Evolutionary conservation across 2,113 vertebrate genomes (phyloP).

Genomic region (Lutjanus erythropterus): DNA sequence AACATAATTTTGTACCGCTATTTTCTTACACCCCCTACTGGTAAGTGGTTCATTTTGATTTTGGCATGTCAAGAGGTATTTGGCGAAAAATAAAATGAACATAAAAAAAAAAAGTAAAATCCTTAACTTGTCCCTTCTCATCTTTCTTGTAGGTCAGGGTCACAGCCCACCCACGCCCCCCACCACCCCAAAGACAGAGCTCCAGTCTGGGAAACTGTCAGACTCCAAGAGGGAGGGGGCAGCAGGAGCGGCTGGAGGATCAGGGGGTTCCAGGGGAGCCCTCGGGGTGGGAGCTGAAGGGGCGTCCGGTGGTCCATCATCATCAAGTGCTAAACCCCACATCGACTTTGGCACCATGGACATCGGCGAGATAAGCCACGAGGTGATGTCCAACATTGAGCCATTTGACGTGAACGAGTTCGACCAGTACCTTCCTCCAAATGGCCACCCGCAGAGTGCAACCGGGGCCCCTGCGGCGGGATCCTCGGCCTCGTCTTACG

Average conservation of each 20-base stretch:
- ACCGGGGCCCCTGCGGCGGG: constrained; percentile 52
- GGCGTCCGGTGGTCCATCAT: constrained; percentile 73
- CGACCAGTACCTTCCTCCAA: constrained; percentile 97
- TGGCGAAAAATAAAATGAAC: background rate
- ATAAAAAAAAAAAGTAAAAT: background rate
- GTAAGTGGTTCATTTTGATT: constrained; percentile 76
- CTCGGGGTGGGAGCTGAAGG: constrained; percentile 83
- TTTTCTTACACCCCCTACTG: too few relatives aligned
- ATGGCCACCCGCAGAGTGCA: constrained; percentile 89
- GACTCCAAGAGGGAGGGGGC: constrained; percentile 89
- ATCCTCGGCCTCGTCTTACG: constrained; percentile 86
- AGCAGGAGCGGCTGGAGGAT: constrained; percentile 68
- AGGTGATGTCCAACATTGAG: constrained; percentile 99
- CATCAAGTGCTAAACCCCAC: constrained; percentile 91
- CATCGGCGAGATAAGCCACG: constrained; percentile 98
- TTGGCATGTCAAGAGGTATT: background rate
- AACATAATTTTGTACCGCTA: too few relatives aligned
- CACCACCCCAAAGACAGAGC: constrained; percentile 98
- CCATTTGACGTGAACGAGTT: constrained; percentile 98
- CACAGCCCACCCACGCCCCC: constrained; percentile 98
- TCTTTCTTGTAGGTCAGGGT: constrained; percentile 88
- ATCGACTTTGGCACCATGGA: constrained; percentile 99
- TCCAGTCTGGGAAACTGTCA: constrained; percentile 92
- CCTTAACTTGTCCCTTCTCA: background rate
- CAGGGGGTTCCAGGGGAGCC: constrained; percentile 86